phyloP scores from a whole-genome alignment of 2,888 invertebrate genomes.

The Stenotaenia linearis region DNA sequence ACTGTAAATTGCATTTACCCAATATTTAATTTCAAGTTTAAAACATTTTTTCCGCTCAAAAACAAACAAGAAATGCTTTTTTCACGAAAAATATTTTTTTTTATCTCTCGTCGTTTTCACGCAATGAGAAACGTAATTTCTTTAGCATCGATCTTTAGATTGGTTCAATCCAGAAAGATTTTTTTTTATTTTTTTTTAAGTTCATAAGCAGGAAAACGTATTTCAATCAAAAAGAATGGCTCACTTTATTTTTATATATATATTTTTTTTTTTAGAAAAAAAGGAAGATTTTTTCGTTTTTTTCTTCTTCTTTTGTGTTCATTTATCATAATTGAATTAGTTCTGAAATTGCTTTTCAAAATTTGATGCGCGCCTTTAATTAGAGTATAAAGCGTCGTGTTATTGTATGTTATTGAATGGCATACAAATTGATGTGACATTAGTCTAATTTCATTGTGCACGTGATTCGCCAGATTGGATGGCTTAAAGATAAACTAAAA shows the following conservation, averaged over 20 bases:
- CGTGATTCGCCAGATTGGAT: too few relatives aligned
- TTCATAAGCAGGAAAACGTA: not conserved
- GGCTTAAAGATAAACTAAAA: too few relatives aligned
- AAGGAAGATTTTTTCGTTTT: not conserved
- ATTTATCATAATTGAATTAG: not conserved
- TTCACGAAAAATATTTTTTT: not conserved
- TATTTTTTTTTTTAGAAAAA: not conserved
- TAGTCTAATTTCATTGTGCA: not conserved
- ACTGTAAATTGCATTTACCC: too few relatives aligned
- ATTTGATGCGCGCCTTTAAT: not conserved
- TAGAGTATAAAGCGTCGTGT: not conserved
- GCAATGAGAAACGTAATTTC: not conserved
- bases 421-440: conserved; percentile 5
- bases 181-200: not conserved
- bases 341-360: not conserved
- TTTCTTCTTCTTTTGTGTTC: not conserved
- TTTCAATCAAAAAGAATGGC: not conserved
- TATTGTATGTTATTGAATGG: not conserved
- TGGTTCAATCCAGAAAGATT: not conserved
- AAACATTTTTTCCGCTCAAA: too few relatives aligned
- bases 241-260: not conserved
- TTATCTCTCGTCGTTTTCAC: not conserved
- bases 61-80: too few relatives aligned
- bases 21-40: too few relatives aligned
- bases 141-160: conserved; percentile 17